These are phyloP conservation scores for Tyria jacobaeae DNA, from an alignment of 2,888 invertebrate genomes.

Conservation along the genomic window DNA sequence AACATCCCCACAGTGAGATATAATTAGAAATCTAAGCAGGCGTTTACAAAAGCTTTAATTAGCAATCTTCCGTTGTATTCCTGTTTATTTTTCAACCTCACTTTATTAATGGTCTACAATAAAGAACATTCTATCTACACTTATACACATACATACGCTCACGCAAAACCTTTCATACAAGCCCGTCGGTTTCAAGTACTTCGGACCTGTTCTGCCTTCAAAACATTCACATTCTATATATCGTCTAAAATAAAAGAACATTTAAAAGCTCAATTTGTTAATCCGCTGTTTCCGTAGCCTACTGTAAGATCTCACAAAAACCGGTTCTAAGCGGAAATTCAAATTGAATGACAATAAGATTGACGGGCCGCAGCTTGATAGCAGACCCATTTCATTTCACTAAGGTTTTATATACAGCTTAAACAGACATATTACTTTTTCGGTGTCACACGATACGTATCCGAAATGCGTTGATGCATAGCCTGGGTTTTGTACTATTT, in stretches of 20 bases:
- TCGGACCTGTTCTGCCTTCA: not conserved
- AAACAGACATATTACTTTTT: conserved; percentile 69
- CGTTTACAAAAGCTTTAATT: too few relatives aligned
- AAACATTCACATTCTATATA: too few relatives aligned
- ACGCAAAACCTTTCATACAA: too few relatives aligned
- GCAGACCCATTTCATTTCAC: conserved; percentile 75
- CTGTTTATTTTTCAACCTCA: too few relatives aligned
- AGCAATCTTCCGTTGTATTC: too few relatives aligned
- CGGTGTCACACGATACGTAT: conserved; percentile 54
- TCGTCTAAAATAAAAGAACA: not conserved
- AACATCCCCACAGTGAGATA: too few relatives aligned
- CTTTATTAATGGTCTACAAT: too few relatives aligned
- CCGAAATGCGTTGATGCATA: conserved; percentile 48
- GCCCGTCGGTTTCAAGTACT: too few relatives aligned
- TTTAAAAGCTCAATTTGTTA: not conserved
- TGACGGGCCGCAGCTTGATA: conserved; percentile 79
- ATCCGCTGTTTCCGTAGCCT: conserved; percentile 53
- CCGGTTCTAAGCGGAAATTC: conserved; percentile 77
- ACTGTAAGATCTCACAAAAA: conserved; percentile 64
- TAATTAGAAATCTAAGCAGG: too few relatives aligned
- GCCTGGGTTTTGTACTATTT: conserved; percentile 31
- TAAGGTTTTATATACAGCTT: conserved; percentile 60
- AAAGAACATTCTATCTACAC: too few relatives aligned
- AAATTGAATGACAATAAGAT: conserved; percentile 85
- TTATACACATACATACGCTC: too few relatives aligned